Conservation (phyloP, 2,113 vertebrate genomes). For the Macquaria australasica region DNA sequence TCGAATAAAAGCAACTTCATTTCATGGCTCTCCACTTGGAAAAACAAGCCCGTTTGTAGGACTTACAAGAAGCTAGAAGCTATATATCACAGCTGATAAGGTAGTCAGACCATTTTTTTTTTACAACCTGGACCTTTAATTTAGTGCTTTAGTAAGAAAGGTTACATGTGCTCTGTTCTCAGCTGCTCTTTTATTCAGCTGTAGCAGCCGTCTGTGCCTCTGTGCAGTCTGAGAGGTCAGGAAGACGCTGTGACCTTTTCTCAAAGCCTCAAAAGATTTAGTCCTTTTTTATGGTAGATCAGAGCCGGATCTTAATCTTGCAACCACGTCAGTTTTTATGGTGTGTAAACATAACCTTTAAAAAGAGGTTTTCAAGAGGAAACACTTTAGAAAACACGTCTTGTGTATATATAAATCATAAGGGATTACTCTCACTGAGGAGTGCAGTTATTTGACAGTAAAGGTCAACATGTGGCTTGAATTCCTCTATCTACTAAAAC, state of each 20-base stretch:
- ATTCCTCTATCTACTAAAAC: neutral
- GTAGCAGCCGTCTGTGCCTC: neutral
- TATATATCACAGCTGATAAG: neutral
- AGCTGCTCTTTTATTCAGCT: neutral
- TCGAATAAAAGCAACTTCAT: neutral
- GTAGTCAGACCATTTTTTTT: neutral
- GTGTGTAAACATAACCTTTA: constrained; percentile 31
- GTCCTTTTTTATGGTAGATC: neutral
- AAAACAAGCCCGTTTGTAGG: neutral
- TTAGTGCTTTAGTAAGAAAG: neutral
- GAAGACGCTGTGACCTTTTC: neutral
- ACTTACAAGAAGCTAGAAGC: neutral
- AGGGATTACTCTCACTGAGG: neutral
- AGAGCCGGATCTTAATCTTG: neutral
- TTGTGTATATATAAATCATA: too few species aligned
- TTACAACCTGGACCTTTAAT: neutral
- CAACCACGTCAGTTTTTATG: neutral
- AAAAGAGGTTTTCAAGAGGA: neutral
- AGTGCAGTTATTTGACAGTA: neutral
- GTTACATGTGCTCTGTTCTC: neutral
- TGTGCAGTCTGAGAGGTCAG: neutral
- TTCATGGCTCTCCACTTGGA: neutral
- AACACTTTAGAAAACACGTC: neutral
- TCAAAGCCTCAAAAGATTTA: neutral
- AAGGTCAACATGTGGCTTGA: neutral